phyloP scores from a whole-genome alignment of 2,888 invertebrate genomes.

The Drosophila borborema region DNA sequence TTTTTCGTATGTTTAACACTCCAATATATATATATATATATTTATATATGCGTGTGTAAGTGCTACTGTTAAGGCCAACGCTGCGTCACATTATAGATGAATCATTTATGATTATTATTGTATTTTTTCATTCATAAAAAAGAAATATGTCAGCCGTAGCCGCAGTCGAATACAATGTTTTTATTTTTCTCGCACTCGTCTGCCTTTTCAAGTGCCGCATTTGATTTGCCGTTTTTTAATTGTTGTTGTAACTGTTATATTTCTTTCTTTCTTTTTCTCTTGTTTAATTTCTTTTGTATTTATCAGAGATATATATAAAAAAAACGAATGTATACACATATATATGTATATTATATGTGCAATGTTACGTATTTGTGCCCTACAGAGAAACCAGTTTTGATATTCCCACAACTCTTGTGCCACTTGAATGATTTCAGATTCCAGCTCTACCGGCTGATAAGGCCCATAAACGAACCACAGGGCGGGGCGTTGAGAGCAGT shows the following conservation, averaged over 20 bases:
- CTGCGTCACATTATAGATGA: slow-evolving; percentile 70
- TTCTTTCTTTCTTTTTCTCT: slow-evolving; percentile 17
- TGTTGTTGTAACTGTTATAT: slow-evolving; percentile 32
- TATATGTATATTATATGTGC: slow-evolving; percentile 31
- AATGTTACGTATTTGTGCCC: slow-evolving; percentile 74
- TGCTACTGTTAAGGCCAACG: slow-evolving; percentile 58
- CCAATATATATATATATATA: slow-evolving; percentile 6
- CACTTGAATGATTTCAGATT: slow-evolving; percentile 55
- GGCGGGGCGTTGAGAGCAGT: neutral
- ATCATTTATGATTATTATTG: slow-evolving; percentile 56
- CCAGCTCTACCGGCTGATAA: slow-evolving; percentile 41
- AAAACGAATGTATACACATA: neutral
- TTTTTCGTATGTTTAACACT: slow-evolving; percentile 44
- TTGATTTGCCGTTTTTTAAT: slow-evolving; percentile 60
- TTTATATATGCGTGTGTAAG: slow-evolving; percentile 19
- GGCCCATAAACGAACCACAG: slow-evolving; percentile 1
- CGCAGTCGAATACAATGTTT: slow-evolving; percentile 31
- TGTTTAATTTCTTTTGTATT: slow-evolving; percentile 29
- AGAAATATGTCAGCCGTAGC: slow-evolving; percentile 54
- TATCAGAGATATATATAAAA: slow-evolving; percentile 32
- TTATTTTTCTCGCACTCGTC: slow-evolving; percentile 22
- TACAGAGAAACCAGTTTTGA: slow-evolving; percentile 70
- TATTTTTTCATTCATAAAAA: slow-evolving; percentile 69
- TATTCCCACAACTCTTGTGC: slow-evolving; percentile 61
- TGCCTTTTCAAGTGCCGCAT: slow-evolving; percentile 65